These are phyloP conservation scores for Caenorhabditis virilis DNA, from an alignment of 2,888 invertebrate genomes.

Conservation along the genomic window DNA sequence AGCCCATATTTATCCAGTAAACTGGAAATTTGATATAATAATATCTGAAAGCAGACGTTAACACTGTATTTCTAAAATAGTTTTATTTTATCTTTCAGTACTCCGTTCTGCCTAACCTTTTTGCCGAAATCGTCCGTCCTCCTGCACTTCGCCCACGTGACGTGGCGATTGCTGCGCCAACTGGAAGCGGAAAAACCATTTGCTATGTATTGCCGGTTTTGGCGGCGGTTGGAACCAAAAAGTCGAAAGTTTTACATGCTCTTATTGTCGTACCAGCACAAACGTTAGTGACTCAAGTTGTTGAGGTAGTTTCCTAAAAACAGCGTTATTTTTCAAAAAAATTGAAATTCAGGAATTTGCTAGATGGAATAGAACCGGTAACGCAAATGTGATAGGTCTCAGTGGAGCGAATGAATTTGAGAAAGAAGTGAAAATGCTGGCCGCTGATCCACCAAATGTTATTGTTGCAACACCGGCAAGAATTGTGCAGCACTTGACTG, in stretches of 20 bases:
- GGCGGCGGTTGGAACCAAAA: constrained; percentile 24
- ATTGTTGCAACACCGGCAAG: constrained; percentile 91
- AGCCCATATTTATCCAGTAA: too few species aligned
- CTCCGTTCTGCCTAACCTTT: constrained; percentile 58
- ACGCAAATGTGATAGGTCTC: constrained; percentile 15
- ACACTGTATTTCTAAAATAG: too few species aligned
- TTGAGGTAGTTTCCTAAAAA: constrained; percentile 24
- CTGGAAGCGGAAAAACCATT: constrained; percentile 92
- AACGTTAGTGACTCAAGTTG: constrained; percentile 86
- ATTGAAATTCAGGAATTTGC: constrained; percentile 7
- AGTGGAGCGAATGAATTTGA: constrained; percentile 35
- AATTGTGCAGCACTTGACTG: constrained; percentile 86
- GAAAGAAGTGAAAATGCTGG: constrained; percentile 17
- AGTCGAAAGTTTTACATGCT: constrained; percentile 75
- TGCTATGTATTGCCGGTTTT: constrained; percentile 87
- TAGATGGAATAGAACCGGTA: constrained; percentile 13
- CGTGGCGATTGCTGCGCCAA: constrained; percentile 93
- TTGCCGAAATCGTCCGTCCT: constrained; percentile 33
- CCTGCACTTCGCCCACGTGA: constrained; percentile 78
- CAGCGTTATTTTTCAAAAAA: background rate
- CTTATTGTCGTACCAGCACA: constrained; percentile 90
- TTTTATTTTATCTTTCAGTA: constrained; percentile 24
- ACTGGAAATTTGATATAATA: too few species aligned
- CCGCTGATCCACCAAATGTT: constrained; percentile 75
- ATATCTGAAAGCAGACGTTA: too few species aligned